Base-by-base conservation (phyloP, 2,797 vertebrate species). In the Hydrolagus colliei region DNA sequence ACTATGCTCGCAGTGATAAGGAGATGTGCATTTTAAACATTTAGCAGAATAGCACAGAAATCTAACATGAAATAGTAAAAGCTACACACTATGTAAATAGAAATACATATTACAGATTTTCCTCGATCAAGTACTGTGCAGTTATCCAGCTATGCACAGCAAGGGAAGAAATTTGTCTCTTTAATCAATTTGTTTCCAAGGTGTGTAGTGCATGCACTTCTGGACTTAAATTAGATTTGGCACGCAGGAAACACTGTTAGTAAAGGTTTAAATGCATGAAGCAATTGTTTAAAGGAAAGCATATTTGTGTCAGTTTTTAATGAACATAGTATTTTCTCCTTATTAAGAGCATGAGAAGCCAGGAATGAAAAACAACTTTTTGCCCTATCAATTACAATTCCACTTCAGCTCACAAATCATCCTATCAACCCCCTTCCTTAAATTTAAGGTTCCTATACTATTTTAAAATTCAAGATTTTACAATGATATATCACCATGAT, bases 121-220 rank as follows among this genome's bases (percentile, higher is more conserved):
- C 92, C 93, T 94, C 94, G 94, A 95, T 93, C 94, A 93, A 93
- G 94, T 94, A 91, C 90, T 94, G 94, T 95, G 94, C 94, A 95
- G 94, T 87, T 88, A 92, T 91, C 91, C 89, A 90, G 92, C 91
- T 91, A 76, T 52, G 91, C 72, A 67, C 89, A 80, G 86, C 88
- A 89, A 88, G 90, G 86, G 88, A 89, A 91, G 91, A 92, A 90
- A 89, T 90, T 89, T 85, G 62, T 61, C 27, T 62, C n/a, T 72
- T 80, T 86, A 68, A 78, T 4, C 84, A 87, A 87, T 80, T 52
- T 20, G 16, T 79, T 65, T 11, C 41, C 79, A 63, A 86, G 67
- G 87, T 80, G 72, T 87, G 6, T 61, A 86, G 62, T 59, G 86
- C 93, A 93, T 94, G 93, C 93, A 82, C 91, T 89, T 88, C 90